A percentile compares a stretch with the other conserved stretches of the same genome.
Evolutionary conservation across 2,113 vertebrate species (phyloP).

Genomic region (Meriones unguiculatus): DNA sequence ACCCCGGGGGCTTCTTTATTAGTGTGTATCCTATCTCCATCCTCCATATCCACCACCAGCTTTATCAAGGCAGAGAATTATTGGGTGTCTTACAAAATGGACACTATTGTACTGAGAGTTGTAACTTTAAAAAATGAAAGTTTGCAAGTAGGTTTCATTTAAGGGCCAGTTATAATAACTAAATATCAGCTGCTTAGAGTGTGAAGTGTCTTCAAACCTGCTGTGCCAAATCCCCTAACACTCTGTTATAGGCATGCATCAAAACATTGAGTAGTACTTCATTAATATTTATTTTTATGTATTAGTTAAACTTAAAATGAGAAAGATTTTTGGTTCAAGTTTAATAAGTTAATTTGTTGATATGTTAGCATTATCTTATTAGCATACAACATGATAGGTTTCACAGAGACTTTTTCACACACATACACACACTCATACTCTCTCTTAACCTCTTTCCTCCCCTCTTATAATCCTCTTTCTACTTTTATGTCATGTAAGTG

Average conservation of each 20-base stretch:
- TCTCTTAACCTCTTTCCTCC: neutral
- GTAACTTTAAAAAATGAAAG: neutral
- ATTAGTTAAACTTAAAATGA: neutral
- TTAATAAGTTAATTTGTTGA: neutral
- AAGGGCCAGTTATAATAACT: neutral
- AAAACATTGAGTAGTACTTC: neutral
- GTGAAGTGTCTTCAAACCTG: too few species aligned
- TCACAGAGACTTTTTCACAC: neutral
- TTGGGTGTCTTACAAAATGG: neutral
- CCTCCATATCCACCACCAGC: neutral
- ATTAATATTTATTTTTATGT: neutral
- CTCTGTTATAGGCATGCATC: neutral
- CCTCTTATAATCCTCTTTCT: neutral
- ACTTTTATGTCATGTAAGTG: neutral
- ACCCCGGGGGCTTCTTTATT: neutral
- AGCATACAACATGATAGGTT: neutral
- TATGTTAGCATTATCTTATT: neutral
- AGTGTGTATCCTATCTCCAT: neutral
- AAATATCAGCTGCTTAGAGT: neutral
- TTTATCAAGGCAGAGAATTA: neutral
- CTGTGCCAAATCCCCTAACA: neutral
- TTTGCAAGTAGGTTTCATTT: neutral
- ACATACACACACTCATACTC: neutral
- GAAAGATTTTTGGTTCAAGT: neutral
- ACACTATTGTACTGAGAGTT: neutral